Evolutionary conservation across 2,888 invertebrate genomes (phyloP), one percentile per base, ranked within the genome.

Genomic region (Calliphora vomitoria): DNA sequence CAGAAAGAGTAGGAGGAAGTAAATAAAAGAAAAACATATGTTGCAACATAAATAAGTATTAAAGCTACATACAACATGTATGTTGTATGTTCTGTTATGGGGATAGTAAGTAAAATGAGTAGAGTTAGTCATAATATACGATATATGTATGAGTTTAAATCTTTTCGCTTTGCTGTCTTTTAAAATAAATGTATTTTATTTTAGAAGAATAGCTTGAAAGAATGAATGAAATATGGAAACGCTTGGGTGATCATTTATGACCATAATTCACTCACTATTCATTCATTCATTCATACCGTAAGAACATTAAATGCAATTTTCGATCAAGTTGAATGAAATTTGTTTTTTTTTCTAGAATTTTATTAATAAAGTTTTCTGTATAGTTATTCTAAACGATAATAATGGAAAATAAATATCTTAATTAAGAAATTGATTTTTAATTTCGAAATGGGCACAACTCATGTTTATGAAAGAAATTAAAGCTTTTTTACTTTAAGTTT

Each of bases 231-330:
- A 64, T 44, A 44, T 44, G 13, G 82, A 44, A 81, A 75, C 88
- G 89, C 88, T 87, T 89, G 88, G 87, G 60, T 85, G 86, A 87
- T 88, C 89, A 88, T 79, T 85, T 88, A 89, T 89, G 88, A 89
- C 89, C 88, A 88, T 86, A 86, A 75, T 72, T 82, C 76, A 78
- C 68, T 82, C 76, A 81, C 78, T 87, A 72, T 69, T 55, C 44
- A 74, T 31, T 44, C 4, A 60, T 25, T 68, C 15, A 25, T 25
- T 25, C 25, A 25, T 58, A 76, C 20, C 35, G 10, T 58, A 44
- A 58, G 58, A 58, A 25, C 31, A 35, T 31, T 72, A 10, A 55
- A 50, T 44, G 71, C 41, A 71, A 64, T 41, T 64, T 62, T 53
- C 13, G 47, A 64, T n/a, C 25, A 41, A 64, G 31, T 64, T 53